phyloP scores from a whole-genome alignment of 2,797 vertebrate species.

The Hyperoplus lanceolatus region DNA sequence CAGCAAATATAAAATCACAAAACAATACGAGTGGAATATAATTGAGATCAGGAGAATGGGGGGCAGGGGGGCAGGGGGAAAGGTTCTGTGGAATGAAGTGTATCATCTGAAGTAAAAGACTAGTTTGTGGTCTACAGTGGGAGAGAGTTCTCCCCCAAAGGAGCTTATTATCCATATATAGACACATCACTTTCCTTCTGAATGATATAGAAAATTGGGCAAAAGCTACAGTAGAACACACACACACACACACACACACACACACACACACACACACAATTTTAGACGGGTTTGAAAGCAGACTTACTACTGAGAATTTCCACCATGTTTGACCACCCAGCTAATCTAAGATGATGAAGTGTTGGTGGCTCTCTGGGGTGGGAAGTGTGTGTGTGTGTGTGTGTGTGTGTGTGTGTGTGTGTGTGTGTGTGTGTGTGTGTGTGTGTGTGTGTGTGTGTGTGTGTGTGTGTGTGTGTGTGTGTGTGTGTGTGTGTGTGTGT shows the following conservation, averaged over 20 bases:
- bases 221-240: slow-evolving; percentile 41
- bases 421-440: too few relatives aligned
- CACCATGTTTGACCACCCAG: slow-evolving; percentile 63
- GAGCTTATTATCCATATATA: slow-evolving; percentile 84
- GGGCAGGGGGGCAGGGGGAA: neutral
- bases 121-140: slow-evolving; percentile 74
- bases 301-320: slow-evolving; percentile 56
- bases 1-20: slow-evolving; percentile 66
- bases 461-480: too few relatives aligned
- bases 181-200: slow-evolving; percentile 75
- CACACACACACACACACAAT: neutral
- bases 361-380: slow-evolving; percentile 57
- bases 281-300: slow-evolving; percentile 50
- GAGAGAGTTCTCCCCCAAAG: slow-evolving; percentile 73
- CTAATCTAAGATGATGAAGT: slow-evolving; percentile 80
- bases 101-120: slow-evolving; percentile 78
- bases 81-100: slow-evolving; percentile 62
- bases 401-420: too few relatives aligned
- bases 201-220: slow-evolving; percentile 65
- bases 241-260: slow-evolving; percentile 9
- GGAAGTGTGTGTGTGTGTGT: neutral
- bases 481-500: too few relatives aligned
- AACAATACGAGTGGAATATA: slow-evolving; percentile 73
- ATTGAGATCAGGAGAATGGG: slow-evolving; percentile 67
- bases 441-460: too few relatives aligned